Evolutionary conservation across 2,888 invertebrate genomes (phyloP), one percentile per base, ranked within the genome.

Genomic region (Nasonovia ribisnigri): DNA sequence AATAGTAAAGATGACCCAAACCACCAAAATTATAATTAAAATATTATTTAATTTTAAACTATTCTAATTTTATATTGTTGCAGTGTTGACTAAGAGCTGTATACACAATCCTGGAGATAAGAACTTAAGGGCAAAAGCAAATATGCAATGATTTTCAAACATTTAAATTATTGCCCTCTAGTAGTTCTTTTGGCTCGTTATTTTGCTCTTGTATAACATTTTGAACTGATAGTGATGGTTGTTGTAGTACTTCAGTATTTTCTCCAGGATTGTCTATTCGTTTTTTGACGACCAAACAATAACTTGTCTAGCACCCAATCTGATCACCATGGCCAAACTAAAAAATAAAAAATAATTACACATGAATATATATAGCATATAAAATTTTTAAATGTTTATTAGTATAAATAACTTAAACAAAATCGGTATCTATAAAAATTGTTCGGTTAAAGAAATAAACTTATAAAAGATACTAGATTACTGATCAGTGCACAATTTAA

Each of bases 281-380:
- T 93, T 93, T 93, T 93, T 93, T 93, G 93, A 24, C 86, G 93
- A 90, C 93, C 93, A 93, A 24, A 93, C 84, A 87, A 93, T 93
- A 57, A 94, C 92, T 94, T 94, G 95, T 91, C 94, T 92, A 43
- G 94, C 94, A 4, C 94, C 94, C 42, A 95, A 95, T 94, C 96
- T 95, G 24, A 96, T 87, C 10, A 96, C 95, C 96, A 96, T 96
- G 6, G 95, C 95, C 36, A 95, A 95, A 90, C 96, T 96, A 94
- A 88, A 77, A 94, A 94, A 94, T 94, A 88, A 54, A 88, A 94
- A 94, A 92, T 43, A 91, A 89, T 77, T 16, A 67, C 4, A 67
- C 16, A n/a, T n/a, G 16, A 67, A 67, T 16, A 67, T 60, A 4
- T 67, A 16, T n/a, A 60, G 11, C n/a, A 13, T 60, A 60, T 29